A percentile compares a stretch with the other conserved stretches of the same genome.
Conservation (phyloP, 2,113 vertebrate genomes). For the Archocentrus centrarchus region DNA sequence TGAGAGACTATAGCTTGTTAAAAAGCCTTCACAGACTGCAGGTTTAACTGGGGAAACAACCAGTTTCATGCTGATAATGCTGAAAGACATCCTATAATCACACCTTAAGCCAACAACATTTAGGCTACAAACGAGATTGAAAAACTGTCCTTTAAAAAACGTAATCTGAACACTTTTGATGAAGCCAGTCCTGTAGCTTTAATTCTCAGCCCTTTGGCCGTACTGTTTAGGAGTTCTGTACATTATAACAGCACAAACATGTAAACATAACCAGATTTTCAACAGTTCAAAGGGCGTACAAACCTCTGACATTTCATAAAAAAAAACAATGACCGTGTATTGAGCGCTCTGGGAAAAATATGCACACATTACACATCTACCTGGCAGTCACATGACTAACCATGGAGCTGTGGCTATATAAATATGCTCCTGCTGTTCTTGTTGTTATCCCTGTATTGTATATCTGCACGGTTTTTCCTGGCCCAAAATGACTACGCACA, state of each 20-base stretch:
- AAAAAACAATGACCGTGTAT: too few species aligned
- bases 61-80: not conserved
- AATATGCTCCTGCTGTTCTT: too few species aligned
- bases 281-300: not conserved
- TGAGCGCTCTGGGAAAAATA: too few species aligned
- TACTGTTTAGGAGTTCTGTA: fast-evolving
- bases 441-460: fast-evolving
- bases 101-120: not conserved
- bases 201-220: not conserved
- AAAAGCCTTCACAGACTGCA: not conserved
- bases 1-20: not conserved
- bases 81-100: not conserved
- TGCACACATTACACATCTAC: too few species aligned
- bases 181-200: not conserved
- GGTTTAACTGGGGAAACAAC: not conserved
- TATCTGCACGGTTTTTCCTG: not conserved
- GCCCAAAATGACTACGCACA: too few species aligned
- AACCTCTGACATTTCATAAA: not conserved
- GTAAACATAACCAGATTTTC: not conserved
- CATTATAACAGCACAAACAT: not conserved
- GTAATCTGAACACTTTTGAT: not conserved
- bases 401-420: too few species aligned
- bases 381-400: too few species aligned
- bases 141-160: not conserved
- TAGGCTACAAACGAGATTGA: fast-evolving